A percentile compares a stretch with the other conserved stretches of the same genome.
Evolutionary conservation across 2,888 invertebrate genomes (phyloP).

Genomic region (Xiphydria camelus): DNA sequence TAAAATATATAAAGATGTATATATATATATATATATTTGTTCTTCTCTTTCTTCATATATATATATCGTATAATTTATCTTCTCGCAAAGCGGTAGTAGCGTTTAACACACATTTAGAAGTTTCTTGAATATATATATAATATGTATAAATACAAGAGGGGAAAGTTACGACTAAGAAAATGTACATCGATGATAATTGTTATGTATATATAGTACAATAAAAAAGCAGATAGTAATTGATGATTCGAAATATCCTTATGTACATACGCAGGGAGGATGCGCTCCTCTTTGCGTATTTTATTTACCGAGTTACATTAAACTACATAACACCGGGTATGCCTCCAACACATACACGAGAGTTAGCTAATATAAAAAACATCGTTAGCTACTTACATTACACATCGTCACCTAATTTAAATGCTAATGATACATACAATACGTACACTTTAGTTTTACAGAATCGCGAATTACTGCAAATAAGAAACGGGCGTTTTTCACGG

Average conservation of each 20-base stretch:
- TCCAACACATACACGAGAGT: constrained; percentile 11
- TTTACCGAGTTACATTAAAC: constrained; percentile 18
- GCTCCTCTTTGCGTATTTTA: constrained; percentile 15
- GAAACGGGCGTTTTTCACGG: constrained; percentile 17
- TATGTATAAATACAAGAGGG: constrained; percentile 47
- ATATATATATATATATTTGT: constrained; percentile 33
- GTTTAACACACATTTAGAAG: constrained; percentile 52
- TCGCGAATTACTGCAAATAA: constrained; percentile 19
- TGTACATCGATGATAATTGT: constrained; percentile 46
- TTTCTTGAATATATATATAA: constrained; percentile 43
- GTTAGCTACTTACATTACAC: constrained; percentile 29
- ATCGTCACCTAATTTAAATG: constrained; percentile 17
- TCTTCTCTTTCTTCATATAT: constrained; percentile 18
- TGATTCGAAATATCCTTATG: constrained; percentile 15
- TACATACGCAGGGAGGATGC: constrained; percentile 12
- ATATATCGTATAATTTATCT: constrained; percentile 21
- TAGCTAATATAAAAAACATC: constrained; percentile 28
- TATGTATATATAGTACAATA: constrained; percentile 27
- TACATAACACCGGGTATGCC: constrained; percentile 11
- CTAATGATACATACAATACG: constrained; percentile 39
- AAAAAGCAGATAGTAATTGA: constrained; percentile 29
- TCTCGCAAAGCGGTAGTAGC: constrained; percentile 45
- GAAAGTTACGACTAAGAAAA: constrained; percentile 44
- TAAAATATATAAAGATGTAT: too few relatives aligned
- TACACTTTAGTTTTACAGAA: constrained; percentile 23